Conservation (phyloP, 92 coral and sea anemone species). For the Phymanthus crucifer region DNA sequence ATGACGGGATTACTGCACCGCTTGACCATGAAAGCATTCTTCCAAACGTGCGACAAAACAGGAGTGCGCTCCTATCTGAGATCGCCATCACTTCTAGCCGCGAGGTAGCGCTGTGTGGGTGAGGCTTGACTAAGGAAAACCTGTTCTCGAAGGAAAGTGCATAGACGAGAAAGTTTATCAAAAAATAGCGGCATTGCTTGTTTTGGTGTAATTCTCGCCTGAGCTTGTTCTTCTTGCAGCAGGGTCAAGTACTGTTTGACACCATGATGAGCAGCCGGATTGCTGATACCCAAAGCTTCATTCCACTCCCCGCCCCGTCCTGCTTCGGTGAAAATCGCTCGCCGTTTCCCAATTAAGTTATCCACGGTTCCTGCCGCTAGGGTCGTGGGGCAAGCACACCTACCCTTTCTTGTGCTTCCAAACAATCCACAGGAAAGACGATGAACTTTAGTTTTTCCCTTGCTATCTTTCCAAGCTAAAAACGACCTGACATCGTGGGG, state of each 20-base stretch:
- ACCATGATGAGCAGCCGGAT: background rate
- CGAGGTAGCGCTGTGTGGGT: too few relatives aligned
- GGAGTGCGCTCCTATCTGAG: constrained; percentile 8
- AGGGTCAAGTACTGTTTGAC: constrained; percentile 12
- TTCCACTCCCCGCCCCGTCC: constrained; percentile 13
- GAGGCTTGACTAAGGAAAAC: too few relatives aligned
- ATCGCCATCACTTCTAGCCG: too few relatives aligned
- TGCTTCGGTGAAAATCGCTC: constrained; percentile 29
- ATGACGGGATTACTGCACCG: constrained; percentile 15
- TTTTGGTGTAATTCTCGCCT: constrained; percentile 45
- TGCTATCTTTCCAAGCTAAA: too few relatives aligned
- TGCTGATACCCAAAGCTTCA: background rate
- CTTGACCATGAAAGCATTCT: constrained; percentile 32
- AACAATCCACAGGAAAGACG: constrained; percentile 22
- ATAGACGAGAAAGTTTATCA: too few relatives aligned
- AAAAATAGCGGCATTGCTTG: constrained; percentile 41
- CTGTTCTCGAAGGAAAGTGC: too few relatives aligned
- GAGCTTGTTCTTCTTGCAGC: constrained; percentile 50
- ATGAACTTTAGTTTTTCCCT: too few relatives aligned
- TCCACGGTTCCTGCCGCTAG: constrained; percentile 67
- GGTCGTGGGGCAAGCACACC: constrained; percentile 53
- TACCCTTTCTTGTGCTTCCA: background rate
- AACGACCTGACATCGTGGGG: too few relatives aligned
- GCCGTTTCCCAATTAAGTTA: constrained; percentile 42
- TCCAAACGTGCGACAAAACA: constrained; percentile 41